A percentile compares a stretch with the other conserved stretches of the same genome.
Evolutionary conservation across 2,797 vertebrate genomes (phyloP).

Genomic region (Artibeus jamaicensis): DNA sequence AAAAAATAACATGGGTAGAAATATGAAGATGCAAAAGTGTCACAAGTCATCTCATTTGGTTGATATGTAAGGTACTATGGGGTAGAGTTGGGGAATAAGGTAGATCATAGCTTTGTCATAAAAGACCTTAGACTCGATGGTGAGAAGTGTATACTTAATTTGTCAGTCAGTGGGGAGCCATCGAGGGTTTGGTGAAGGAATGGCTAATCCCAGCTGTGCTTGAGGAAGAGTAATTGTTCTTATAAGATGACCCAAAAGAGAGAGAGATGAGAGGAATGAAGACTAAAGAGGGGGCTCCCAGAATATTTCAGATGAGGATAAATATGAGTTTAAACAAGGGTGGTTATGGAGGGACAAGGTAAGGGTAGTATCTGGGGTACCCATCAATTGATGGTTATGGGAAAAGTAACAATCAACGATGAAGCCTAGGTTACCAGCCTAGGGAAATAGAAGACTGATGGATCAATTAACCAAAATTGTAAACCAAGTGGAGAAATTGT

Average conservation of each 20-base stretch:
- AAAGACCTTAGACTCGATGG: constrained; percentile 40
- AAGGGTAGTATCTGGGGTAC: constrained; percentile 2
- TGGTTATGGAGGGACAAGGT: neutral
- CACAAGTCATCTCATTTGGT: constrained; percentile 17
- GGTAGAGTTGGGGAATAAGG: neutral
- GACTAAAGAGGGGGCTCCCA: neutral
- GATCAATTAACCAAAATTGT: constrained; percentile 5
- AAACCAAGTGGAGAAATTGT: neutral
- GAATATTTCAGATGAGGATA: constrained; percentile 46
- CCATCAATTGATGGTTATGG: constrained; percentile 11
- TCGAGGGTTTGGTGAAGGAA: constrained; percentile 25
- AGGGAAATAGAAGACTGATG: neutral
- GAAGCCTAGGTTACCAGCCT: constrained; percentile 16
- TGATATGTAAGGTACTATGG: neutral
- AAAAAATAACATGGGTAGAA: neutral
- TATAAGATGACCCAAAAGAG: constrained; percentile 39
- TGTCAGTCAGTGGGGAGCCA: constrained; percentile 54
- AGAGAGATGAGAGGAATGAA: neutral
- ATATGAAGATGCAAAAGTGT: neutral
- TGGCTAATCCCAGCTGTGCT: constrained; percentile 47
- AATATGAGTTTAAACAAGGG: constrained; percentile 41
- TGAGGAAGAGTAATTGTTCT: constrained; percentile 62
- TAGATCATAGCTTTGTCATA: neutral
- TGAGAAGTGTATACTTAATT: constrained; percentile 51
- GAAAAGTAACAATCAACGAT: constrained; percentile 44